Evolutionary conservation across 2,888 invertebrate genomes (phyloP).

Genomic region (Drosophila nr. perissopoda): DNA sequence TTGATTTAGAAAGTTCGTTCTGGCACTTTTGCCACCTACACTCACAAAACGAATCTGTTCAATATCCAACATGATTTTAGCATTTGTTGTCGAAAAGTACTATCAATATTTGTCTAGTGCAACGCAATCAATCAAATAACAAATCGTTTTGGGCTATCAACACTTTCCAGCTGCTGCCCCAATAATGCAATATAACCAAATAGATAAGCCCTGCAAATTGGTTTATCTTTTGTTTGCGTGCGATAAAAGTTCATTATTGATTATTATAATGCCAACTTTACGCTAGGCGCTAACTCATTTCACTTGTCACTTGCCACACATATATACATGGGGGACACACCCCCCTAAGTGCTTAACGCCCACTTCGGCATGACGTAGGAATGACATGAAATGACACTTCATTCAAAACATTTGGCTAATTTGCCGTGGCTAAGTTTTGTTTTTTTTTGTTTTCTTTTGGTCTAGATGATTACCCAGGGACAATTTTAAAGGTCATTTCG

Average conservation of each 20-base stretch:
- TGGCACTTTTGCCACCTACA: slow-evolving; percentile 7
- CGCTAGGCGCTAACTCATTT: slow-evolving; percentile 5
- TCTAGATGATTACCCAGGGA: slow-evolving; percentile 19
- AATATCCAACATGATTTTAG: slow-evolving; percentile 6
- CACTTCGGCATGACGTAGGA: slow-evolving; percentile 8
- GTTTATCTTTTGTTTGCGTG: slow-evolving; percentile 61
- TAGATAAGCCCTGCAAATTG: slow-evolving; percentile 56
- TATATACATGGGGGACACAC: slow-evolving; percentile 25
- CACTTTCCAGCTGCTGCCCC: not conserved
- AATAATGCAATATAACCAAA: slow-evolving; percentile 28
- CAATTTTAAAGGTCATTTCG: slow-evolving; percentile 50
- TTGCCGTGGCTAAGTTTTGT: not conserved
- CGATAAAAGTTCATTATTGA: slow-evolving; percentile 62
- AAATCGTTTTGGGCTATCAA: slow-evolving; percentile 1
- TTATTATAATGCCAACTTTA: slow-evolving; percentile 36
- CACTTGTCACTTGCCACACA: slow-evolving; percentile 14
- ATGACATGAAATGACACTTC: slow-evolving; percentile 33
- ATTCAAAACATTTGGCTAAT: slow-evolving; percentile 27
- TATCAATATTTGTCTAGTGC: slow-evolving; percentile 26
- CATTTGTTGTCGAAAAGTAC: not conserved
- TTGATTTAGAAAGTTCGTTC: not conserved
- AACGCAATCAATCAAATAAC: slow-evolving; percentile 19
- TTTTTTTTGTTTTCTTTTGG: not conserved
- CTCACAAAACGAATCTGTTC: not conserved
- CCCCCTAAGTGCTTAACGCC: slow-evolving; percentile 3